phyloP scores from a whole-genome alignment of 2,888 invertebrate genomes.

The Halocaridina rubra region DNA sequence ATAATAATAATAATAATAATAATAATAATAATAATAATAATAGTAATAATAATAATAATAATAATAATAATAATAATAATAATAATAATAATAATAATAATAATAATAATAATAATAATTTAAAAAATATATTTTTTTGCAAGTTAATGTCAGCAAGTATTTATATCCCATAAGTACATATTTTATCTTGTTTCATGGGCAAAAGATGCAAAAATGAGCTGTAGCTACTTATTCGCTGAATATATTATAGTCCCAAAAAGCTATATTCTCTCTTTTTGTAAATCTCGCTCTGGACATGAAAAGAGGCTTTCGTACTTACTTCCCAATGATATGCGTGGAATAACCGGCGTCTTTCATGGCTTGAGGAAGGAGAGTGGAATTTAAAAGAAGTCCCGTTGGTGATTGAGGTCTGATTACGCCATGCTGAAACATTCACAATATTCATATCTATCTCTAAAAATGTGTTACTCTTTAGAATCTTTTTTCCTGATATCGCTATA shows the following conservation, averaged over 20 bases:
- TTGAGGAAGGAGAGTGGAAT: slow-evolving; percentile 67
- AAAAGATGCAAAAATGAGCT: no score
- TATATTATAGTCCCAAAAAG: background rate
- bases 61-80: no score
- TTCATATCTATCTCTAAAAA: no score
- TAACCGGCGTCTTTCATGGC: slow-evolving; percentile 66
- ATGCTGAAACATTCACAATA: no score
- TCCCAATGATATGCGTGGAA: slow-evolving; percentile 66
- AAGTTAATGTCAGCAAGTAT: no score
- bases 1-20: background rate
- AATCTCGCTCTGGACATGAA: background rate
- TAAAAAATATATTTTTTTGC: slow-evolving; percentile 7
- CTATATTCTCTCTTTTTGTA: background rate
- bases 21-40: background rate
- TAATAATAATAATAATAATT: slow-evolving; percentile 22
- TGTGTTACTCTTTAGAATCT: no score
- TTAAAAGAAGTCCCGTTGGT: slow-evolving; percentile 66
- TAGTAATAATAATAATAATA: background rate
- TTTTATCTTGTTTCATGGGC: no score
- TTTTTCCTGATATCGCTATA: no score
- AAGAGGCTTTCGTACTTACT: background rate
- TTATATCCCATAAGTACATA: no score
- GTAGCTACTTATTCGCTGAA: background rate
- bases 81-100: background rate
- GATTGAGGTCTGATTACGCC: slow-evolving; percentile 66